Percentiles rank a stretch among this genome's conserved stretches.
Conservation (phyloP, 2,113 vertebrate genomes). For the Pavo muticus region DNA sequence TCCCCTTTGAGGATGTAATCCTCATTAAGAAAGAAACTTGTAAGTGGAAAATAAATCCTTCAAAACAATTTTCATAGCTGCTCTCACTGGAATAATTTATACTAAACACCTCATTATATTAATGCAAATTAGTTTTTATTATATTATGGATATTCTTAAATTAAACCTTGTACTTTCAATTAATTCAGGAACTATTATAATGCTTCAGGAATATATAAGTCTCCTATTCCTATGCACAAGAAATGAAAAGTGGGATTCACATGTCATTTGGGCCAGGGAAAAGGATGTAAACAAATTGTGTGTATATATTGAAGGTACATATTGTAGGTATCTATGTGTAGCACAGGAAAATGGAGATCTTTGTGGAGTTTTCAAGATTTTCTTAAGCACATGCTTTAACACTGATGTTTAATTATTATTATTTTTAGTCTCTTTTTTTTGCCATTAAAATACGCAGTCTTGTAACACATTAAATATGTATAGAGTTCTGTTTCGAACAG, state of each 20-base stretch:
- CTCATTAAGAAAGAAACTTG: constrained; percentile 31
- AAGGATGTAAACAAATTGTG: neutral
- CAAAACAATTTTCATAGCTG: constrained; percentile 58
- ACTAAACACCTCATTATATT: constrained; percentile 55
- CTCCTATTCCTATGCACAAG: neutral
- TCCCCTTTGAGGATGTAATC: constrained; percentile 61
- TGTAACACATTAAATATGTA: neutral
- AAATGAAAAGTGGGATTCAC: neutral
- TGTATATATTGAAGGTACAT: neutral
- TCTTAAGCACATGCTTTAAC: neutral
- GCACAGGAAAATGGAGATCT: neutral
- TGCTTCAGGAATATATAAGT: neutral
- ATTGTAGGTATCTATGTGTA: neutral
- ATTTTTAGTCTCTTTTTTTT: neutral
- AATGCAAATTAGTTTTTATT: constrained; percentile 61
- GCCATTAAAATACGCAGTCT: neutral
- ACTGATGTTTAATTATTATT: neutral
- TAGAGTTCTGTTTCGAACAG: neutral
- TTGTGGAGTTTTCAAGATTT: neutral
- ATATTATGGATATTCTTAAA: constrained; percentile 38
- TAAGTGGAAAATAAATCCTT: constrained; percentile 69
- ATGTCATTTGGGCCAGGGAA: neutral
- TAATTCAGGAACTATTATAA: constrained; percentile 14
- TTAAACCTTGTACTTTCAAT: constrained; percentile 38
- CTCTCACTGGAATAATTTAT: constrained; percentile 52